Percentiles rank a stretch among this genome's conserved stretches.
These are phyloP conservation scores for Nebria ingens DNA, from an alignment of 1,140 invertebrate genomes.

Conservation along the genomic window DNA sequence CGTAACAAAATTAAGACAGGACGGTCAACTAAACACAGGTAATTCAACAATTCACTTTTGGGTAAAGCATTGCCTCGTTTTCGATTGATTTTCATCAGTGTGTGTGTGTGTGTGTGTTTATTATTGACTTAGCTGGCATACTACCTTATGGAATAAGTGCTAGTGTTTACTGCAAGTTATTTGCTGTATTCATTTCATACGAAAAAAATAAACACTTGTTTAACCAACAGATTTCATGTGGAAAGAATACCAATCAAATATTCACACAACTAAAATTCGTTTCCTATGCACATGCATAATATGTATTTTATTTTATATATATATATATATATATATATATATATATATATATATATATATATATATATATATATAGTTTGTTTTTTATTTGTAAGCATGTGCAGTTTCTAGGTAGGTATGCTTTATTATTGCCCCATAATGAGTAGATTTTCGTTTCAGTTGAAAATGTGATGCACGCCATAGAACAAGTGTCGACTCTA, in stretches of 20 bases:
- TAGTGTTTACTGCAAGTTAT: background rate
- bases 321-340: no score
- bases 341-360: no score
- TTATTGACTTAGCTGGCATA: background rate
- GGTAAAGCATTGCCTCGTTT: no score
- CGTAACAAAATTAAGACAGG: constrained; percentile 31
- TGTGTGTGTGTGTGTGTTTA: background rate
- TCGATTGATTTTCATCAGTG: no score
- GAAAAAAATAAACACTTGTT: no score
- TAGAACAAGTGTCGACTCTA: constrained; percentile 31
- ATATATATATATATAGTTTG: constrained; percentile 6
- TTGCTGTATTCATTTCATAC: no score
- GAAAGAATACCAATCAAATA: no score
- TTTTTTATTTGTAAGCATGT: background rate
- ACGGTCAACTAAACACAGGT: constrained; percentile 34
- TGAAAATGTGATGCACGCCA: constrained; percentile 32
- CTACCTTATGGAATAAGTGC: background rate
- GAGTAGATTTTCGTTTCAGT: constrained; percentile 22
- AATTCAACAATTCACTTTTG: no score
- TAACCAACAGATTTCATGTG: no score
- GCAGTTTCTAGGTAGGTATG: background rate
- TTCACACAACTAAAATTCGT: no score
- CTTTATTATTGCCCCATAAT: background rate
- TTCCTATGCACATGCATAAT: no score
- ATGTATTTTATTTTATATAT: no score